These are phyloP conservation scores for Aphelocoma californica DNA, from an alignment of 2,797 vertebrate species.

Conservation along the genomic window DNA sequence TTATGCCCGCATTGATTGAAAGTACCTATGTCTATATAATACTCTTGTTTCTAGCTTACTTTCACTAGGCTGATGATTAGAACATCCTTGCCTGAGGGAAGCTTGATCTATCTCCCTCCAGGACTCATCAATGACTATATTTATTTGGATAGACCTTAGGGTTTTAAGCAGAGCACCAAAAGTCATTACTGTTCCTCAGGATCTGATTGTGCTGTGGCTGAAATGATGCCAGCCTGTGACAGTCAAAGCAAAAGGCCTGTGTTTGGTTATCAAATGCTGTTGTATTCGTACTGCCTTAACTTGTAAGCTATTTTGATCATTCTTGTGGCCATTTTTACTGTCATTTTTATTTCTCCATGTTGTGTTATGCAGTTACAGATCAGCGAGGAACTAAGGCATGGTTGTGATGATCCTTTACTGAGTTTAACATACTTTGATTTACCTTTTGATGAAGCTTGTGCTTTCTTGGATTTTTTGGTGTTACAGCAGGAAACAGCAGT, in stretches of 20 bases:
- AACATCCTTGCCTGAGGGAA: not conserved
- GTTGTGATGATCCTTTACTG: not conserved
- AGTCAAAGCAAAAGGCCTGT: not conserved
- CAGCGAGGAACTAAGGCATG: not conserved
- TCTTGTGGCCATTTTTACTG: not conserved
- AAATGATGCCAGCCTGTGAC: not conserved
- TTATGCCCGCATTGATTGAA: not conserved
- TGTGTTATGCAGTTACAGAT: not conserved
- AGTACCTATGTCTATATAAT: not conserved
- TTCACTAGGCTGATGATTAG: not conserved
- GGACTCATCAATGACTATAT: conserved; percentile 4
- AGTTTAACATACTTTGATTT: not conserved
- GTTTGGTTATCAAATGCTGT: not conserved
- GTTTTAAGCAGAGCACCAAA: not conserved
- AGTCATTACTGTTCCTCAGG: not conserved
- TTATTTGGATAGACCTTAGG: not conserved
- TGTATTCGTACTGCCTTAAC: not conserved
- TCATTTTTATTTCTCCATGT: not conserved
- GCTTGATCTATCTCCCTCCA: not conserved
- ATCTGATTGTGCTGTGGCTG: not conserved
- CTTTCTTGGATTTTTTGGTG: not conserved
- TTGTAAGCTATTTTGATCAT: not conserved
- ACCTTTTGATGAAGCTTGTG: not conserved
- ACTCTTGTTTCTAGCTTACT: not conserved
- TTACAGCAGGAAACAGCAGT: not conserved